Conservation (phyloP, 1,140 invertebrate genomes). For the Agraylea sexmaculata region DNA sequence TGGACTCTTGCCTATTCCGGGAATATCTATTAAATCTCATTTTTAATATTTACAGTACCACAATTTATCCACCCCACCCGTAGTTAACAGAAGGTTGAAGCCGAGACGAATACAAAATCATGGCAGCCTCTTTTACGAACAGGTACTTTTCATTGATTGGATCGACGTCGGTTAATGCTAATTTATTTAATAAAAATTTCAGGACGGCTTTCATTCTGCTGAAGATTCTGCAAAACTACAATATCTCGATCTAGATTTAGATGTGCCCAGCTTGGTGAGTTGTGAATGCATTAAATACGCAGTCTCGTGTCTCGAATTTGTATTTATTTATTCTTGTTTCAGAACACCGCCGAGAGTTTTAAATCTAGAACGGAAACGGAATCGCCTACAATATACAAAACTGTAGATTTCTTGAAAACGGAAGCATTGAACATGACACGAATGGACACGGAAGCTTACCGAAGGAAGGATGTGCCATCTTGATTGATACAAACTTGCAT, state of each 20-base stretch:
- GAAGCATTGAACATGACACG: constrained; percentile 81
- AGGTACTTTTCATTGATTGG: too few species aligned
- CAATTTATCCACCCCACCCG: constrained; percentile 46
- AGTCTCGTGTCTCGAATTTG: background rate
- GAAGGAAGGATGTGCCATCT: constrained; percentile 16
- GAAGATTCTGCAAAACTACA: constrained; percentile 41
- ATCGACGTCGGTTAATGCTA: too few species aligned
- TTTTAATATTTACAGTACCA: constrained; percentile 36
- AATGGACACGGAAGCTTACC: constrained; percentile 55
- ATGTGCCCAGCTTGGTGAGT: constrained; percentile 27
- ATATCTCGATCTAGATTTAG: constrained; percentile 66
- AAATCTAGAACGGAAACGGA: constrained; percentile 19
- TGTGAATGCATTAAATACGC: too few species aligned
- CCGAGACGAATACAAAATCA: constrained; percentile 43
- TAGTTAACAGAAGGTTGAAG: constrained; percentile 67
- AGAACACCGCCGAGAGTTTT: constrained; percentile 9
- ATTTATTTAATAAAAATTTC: too few species aligned
- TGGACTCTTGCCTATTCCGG: too few species aligned
- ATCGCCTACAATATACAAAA: constrained; percentile 65
- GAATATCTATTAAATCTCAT: constrained; percentile 13
- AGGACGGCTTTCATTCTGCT: background rate
- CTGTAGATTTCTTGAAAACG: constrained; percentile 84
- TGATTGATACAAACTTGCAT: too few species aligned
- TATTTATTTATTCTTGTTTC: constrained; percentile 6
- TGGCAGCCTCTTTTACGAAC: constrained; percentile 34